Evolutionary conservation across 1,140 invertebrate genomes (phyloP), one percentile per base, ranked within the genome.

Genomic region (Hycleus cichorii): DNA sequence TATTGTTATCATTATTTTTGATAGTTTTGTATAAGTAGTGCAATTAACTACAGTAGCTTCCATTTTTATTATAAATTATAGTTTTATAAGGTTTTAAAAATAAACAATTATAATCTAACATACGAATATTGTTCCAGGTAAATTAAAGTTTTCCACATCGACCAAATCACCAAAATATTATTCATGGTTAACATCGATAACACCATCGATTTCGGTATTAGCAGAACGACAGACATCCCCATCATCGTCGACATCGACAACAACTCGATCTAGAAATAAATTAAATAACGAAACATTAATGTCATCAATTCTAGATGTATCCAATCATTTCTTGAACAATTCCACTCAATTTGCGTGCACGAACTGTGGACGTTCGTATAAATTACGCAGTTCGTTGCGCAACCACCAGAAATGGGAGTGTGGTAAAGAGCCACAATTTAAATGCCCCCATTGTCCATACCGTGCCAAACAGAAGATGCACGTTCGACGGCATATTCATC

Each of bases 381-480:
- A 62, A 47, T 74, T 76, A 58, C 76, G 76, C 64, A 78, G 75
- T 58, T 76, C 75, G 4, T 77, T 77, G 60, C 68, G 75, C 53
- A 68, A 75, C 47, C 76, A 78, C 45, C 66, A 76, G 6, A 76
- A 74, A 0, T 77, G 76, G 47, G 76, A 78, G 58, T 78, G 76
- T 57, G 76, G 76, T n/a, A 78, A 78, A 46, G 87, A 89, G 72
- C 87, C 87, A 3, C 86, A 88, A 70, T 90, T 89, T 72, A 83
- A 86, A 64, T 90, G 87, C 74, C 86, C 86, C 6, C 86, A 87
- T 72, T 90, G 87, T 73, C 83, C 87, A 5, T 89, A 89, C 71
- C 79, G 85, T 59, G 87, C 87, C 65, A 89, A 89, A 68, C 86
- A 89, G 71, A 89, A 90, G 76, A 88, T 88, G 86, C 87, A 89